Evolutionary conservation across 2,888 invertebrate species (phyloP).

Genomic region (Athalia cordata): DNA sequence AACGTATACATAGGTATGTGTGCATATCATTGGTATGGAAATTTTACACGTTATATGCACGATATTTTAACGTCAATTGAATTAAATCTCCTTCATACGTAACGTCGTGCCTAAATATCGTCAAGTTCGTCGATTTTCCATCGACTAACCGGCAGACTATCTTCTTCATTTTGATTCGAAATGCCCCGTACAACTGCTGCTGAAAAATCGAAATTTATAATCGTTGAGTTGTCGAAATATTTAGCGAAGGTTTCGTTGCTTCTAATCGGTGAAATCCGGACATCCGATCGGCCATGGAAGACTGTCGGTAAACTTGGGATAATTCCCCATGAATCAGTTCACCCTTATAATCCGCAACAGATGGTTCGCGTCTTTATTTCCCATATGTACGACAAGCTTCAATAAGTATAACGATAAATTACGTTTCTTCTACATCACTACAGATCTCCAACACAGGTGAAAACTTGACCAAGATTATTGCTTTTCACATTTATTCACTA

Average conservation of each 20-base stretch:
- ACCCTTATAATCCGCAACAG: slow-evolving; percentile 37
- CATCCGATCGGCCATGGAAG: neutral
- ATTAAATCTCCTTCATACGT: no score
- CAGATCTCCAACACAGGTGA: no score
- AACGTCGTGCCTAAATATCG: neutral
- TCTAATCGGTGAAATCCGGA: neutral
- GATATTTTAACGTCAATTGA: no score
- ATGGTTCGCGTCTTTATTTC: slow-evolving; percentile 24
- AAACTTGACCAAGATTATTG: no score
- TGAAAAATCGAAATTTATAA: slow-evolving; percentile 4
- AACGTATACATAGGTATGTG: neutral
- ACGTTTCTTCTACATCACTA: no score
- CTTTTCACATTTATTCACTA: neutral
- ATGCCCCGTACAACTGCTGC: no score
- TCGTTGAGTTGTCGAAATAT: neutral
- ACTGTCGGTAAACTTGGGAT: slow-evolving; percentile 28
- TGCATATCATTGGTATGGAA: neutral
- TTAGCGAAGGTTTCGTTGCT: no score
- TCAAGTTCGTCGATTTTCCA: no score
- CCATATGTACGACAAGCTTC: neutral
- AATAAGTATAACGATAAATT: no score
- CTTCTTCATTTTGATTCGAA: no score
- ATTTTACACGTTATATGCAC: no score
- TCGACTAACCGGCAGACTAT: no score
- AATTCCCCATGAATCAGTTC: slow-evolving; percentile 15